phyloP scores from a whole-genome alignment of 2,888 invertebrate genomes.

The Tipula confusa region DNA sequence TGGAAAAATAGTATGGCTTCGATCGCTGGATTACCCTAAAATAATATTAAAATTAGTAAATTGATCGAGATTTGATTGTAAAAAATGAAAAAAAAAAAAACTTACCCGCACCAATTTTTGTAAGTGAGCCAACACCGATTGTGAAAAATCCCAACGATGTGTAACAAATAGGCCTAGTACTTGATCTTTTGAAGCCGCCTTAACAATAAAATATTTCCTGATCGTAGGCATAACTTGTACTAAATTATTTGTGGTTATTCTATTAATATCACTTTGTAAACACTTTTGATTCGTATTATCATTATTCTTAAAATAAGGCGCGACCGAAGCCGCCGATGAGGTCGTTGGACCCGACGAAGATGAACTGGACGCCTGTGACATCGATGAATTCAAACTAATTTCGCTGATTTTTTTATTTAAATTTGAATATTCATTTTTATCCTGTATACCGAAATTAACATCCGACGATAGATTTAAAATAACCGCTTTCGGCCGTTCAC shows the following conservation, averaged over 20 bases:
- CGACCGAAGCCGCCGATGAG: neutral
- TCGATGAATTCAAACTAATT: neutral
- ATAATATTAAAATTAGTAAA: neutral
- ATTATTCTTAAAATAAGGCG: neutral
- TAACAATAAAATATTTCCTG: neutral
- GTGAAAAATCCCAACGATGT: conserved; percentile 14
- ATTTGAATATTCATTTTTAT: neutral
- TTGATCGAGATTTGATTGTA: neutral
- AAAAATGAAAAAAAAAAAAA: neutral
- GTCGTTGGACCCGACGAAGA: neutral
- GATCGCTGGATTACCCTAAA: neutral
- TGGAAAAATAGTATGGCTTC: neutral
- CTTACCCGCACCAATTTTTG: conserved; percentile 1
- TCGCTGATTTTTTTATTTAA: neutral
- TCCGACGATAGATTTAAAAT: conserved; percentile 27
- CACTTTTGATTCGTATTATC: neutral
- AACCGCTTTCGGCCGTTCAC: conserved; percentile 41
- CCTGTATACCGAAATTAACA: conserved; percentile 31
- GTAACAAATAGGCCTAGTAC: neutral
- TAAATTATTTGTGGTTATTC: neutral
- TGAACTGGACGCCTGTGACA: neutral
- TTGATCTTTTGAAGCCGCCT: conserved; percentile 14
- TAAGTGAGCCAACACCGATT: neutral
- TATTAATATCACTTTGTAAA: neutral
- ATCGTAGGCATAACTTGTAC: neutral